Conservation (phyloP, 2,113 vertebrate genomes). For the Chaetorhynchus papuensis region DNA sequence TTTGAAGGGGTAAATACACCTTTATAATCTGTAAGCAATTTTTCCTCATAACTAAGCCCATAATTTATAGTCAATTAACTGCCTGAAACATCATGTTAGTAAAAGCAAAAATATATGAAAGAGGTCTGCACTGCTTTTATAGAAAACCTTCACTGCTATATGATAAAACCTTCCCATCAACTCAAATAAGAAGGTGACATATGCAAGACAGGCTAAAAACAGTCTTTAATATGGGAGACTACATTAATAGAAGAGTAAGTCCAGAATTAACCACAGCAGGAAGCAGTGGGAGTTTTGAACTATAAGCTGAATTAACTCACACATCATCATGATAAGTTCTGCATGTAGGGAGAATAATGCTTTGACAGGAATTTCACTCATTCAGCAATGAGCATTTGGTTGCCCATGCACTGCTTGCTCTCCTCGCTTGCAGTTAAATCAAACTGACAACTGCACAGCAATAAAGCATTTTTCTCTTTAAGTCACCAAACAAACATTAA, state of each 20-base stretch:
- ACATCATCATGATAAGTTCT: not conserved
- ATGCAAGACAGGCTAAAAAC: not conserved
- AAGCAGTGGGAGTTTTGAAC: constrained; percentile 32
- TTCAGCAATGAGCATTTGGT: not conserved
- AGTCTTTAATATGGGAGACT: not conserved
- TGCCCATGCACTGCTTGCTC: not conserved
- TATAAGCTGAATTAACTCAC: constrained; percentile 4
- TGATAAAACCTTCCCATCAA: not conserved
- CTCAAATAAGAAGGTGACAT: constrained; percentile 1
- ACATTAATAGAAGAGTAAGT: constrained; percentile 26
- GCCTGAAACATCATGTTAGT: not conserved
- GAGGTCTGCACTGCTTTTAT: not conserved
- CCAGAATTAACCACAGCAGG: constrained; percentile 44
- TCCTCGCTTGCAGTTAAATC: not conserved
- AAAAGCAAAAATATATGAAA: not conserved
- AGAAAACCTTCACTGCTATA: not conserved
- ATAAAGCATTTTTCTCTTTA: not conserved
- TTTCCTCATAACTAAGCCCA: not conserved
- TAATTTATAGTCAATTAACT: not conserved
- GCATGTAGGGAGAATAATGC: not conserved
- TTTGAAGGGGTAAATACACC: not conserved
- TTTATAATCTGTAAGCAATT: not conserved
- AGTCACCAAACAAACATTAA: not conserved
- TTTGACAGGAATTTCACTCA: not conserved
- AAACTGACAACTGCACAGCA: not conserved